Percentiles rank a stretch among this genome's conserved stretches.
Conservation (phyloP, 2,888 invertebrate species). For the Eupithecia vulgata region DNA sequence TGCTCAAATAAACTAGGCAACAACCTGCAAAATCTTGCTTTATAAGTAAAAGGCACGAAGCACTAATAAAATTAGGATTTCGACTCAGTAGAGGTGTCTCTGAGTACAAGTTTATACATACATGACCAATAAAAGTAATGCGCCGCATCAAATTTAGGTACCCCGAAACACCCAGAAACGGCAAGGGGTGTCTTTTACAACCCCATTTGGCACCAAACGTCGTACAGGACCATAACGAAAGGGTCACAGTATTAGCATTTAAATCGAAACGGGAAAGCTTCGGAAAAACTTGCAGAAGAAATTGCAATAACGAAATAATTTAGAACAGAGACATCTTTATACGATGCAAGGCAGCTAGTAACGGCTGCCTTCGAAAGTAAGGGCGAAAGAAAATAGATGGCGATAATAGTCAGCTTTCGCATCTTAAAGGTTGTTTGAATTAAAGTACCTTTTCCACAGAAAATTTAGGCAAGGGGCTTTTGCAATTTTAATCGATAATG, state of each 20-base stretch:
- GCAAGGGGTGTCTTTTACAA: constrained; percentile 47
- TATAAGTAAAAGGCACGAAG: constrained; percentile 22
- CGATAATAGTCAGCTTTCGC: constrained; percentile 16
- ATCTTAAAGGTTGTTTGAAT: not conserved
- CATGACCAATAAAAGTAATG: constrained; percentile 47
- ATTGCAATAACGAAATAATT: constrained; percentile 32
- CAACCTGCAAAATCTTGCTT: constrained; percentile 20
- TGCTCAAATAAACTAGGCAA: constrained; percentile 2
- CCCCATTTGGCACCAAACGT: constrained; percentile 43
- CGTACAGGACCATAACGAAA: constrained; percentile 42
- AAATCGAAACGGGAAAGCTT: constrained; percentile 53
- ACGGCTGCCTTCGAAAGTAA: constrained; percentile 25
- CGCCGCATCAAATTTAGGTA: constrained; percentile 42
- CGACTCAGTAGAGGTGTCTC: constrained; percentile 26
- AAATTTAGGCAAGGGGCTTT: no score
- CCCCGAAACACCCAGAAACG: constrained; percentile 41
- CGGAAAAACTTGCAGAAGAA: constrained; percentile 33
- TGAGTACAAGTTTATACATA: constrained; percentile 42
- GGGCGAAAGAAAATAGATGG: constrained; percentile 35
- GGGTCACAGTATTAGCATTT: constrained; percentile 64
- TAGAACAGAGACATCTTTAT: constrained; percentile 38
- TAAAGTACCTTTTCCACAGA: no score
- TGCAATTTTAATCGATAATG: no score
- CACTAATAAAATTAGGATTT: constrained; percentile 44
- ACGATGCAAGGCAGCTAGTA: constrained; percentile 25